phyloP scores from a whole-genome alignment of 2,113 vertebrate genomes.

The Illadopsis cleaveri region DNA sequence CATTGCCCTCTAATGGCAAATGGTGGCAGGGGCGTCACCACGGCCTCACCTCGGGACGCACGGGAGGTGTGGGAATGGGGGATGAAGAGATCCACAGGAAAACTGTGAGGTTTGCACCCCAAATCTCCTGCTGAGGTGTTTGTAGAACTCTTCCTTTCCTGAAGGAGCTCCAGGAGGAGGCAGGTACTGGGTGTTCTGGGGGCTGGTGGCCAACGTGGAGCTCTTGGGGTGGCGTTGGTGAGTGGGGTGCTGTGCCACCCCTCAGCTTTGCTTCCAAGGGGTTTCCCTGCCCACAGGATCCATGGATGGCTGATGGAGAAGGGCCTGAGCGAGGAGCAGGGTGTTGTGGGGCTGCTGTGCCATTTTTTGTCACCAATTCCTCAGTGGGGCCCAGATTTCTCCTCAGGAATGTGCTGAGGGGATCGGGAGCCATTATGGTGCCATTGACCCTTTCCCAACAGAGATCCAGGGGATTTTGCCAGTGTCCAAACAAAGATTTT shows the following conservation, averaged over 20 bases:
- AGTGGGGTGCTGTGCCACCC: background rate
- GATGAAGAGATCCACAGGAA: fast-evolving
- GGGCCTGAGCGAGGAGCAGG: background rate
- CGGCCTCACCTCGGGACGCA: background rate
- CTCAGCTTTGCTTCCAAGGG: background rate
- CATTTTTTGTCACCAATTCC: background rate
- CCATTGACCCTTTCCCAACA: background rate
- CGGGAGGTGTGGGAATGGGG: fast-evolving
- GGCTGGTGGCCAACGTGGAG: fast-evolving
- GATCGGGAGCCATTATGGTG: fast-evolving
- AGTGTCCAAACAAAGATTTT: fast-evolving
- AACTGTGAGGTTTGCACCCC: fast-evolving
- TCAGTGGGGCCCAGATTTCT: background rate
- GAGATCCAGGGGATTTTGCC: background rate
- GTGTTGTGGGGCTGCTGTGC: background rate
- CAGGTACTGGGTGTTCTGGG: fast-evolving
- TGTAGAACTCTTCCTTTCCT: background rate
- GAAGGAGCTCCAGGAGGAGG: background rate
- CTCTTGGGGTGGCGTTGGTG: fast-evolving
- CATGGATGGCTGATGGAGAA: background rate
- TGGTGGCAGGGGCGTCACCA: background rate
- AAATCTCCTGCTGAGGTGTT: background rate
- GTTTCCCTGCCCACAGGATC: fast-evolving
- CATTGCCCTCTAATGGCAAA: slow-evolving; percentile 46
- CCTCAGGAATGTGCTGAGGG: background rate